A percentile compares a stretch with the other conserved stretches of the same genome.
Conservation (phyloP, 2,888 invertebrate species). For the Nemoura dubitans region DNA sequence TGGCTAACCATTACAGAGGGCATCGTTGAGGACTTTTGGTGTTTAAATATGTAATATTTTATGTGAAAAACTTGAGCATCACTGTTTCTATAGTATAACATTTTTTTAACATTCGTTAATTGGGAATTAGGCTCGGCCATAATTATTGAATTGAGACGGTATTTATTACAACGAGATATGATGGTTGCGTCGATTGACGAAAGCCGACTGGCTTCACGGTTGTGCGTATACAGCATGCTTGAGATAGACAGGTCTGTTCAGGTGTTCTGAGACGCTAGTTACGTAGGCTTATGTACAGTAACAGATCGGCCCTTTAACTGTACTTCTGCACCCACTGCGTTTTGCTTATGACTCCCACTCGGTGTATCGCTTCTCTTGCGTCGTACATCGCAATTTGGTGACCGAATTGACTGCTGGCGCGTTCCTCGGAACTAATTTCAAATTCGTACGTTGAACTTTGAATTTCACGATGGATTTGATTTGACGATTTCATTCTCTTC, state of each 20-base stretch:
- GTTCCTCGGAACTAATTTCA: not conserved
- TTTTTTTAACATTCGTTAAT: not conserved
- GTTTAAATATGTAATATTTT: not conserved
- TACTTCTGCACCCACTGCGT: slow-evolving; percentile 12
- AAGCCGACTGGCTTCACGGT: not conserved
- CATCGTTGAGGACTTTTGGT: not conserved
- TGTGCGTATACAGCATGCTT: not conserved
- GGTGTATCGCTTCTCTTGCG: not conserved
- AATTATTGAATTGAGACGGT: slow-evolving; percentile 4
- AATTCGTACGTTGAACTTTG: slow-evolving; percentile 12
- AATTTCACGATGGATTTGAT: not conserved
- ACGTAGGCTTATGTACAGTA: not conserved
- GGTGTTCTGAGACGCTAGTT: not conserved
- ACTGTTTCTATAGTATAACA: not conserved
- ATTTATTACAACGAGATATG: not conserved
- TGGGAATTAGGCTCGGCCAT: not conserved
- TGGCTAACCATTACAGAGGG: slow-evolving; percentile 3
- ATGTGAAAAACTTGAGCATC: not conserved
- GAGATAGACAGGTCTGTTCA: too few relatives aligned
- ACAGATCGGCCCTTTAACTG: not conserved
- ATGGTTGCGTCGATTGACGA: not conserved
- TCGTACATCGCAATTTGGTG: not conserved
- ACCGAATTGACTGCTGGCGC: slow-evolving; percentile 2
- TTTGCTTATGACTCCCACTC: not conserved
- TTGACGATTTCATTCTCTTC: not conserved